phyloP scores from a whole-genome alignment of 2,888 invertebrate species.

The Phorcus lineatus region DNA sequence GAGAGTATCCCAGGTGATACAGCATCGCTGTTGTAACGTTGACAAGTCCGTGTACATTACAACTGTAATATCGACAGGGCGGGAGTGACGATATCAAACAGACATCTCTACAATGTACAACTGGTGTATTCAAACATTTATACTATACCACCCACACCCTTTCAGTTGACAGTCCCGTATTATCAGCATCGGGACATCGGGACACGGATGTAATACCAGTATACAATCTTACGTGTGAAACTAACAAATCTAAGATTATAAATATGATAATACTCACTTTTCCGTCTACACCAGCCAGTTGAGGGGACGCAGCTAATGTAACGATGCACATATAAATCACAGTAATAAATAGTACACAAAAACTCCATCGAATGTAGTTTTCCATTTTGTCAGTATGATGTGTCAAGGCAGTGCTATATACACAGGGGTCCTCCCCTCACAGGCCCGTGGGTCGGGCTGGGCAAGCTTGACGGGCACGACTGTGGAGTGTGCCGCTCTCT shows the following conservation, averaged over 20 bases:
- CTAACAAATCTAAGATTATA: background rate
- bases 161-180: too few relatives aligned
- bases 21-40: too few relatives aligned
- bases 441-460: background rate
- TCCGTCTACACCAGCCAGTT: background rate
- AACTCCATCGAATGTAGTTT: conserved; percentile 1
- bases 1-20: too few relatives aligned
- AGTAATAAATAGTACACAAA: background rate
- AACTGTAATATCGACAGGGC: too few relatives aligned
- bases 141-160: too few relatives aligned
- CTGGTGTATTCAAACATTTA: too few relatives aligned
- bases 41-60: too few relatives aligned
- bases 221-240: too few relatives aligned
- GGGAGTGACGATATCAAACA: too few relatives aligned
- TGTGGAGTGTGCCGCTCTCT: background rate
- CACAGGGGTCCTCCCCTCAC: background rate
- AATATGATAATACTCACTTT: background rate
- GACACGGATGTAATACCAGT: too few relatives aligned
- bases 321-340: conserved; percentile 1
- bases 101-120: too few relatives aligned
- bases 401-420: background rate
- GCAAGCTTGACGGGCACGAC: background rate
- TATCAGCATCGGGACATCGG: too few relatives aligned
- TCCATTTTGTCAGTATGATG: background rate
- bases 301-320: background rate